Conservation (phyloP, 1,140 invertebrate genomes). For the Eriocheir sinensis region DNA sequence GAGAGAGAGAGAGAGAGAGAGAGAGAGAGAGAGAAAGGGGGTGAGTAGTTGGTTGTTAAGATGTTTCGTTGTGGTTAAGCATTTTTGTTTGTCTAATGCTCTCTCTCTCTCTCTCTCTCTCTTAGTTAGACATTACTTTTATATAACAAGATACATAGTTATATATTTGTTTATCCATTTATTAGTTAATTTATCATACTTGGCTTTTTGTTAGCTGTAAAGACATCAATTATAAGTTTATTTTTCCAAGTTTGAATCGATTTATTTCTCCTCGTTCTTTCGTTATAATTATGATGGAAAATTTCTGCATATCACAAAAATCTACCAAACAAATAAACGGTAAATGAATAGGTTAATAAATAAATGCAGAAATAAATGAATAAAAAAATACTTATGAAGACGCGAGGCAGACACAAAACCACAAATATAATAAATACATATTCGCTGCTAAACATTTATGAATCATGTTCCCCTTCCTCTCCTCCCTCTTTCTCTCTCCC, state of each 20-base stretch:
- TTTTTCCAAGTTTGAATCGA: background rate
- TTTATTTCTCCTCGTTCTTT: too few species aligned
- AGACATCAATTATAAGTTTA: too few species aligned
- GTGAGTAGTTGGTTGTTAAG: background rate
- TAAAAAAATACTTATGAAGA: too few species aligned
- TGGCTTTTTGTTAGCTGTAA: too few species aligned
- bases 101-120: background rate
- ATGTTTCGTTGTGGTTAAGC: background rate
- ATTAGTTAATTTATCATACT: too few species aligned
- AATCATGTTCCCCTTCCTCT: background rate
- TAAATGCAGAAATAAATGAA: background rate
- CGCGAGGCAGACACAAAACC: too few species aligned
- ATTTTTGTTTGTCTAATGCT: background rate
- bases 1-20: slow-evolving; percentile 46
- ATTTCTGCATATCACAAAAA: background rate
- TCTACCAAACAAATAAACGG: too few species aligned
- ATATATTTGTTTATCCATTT: too few species aligned
- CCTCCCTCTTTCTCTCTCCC: background rate
- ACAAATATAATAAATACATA: background rate
- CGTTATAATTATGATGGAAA: too few species aligned
- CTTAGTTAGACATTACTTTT: too few species aligned
- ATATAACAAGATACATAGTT: too few species aligned
- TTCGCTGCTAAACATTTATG: background rate
- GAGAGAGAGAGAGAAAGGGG: slow-evolving; percentile 37
- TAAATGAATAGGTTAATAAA: background rate